A percentile compares a stretch with the other conserved stretches of the same genome.
phyloP scores from a whole-genome alignment of 2,113 vertebrate species.

The Actinemys pallida region DNA sequence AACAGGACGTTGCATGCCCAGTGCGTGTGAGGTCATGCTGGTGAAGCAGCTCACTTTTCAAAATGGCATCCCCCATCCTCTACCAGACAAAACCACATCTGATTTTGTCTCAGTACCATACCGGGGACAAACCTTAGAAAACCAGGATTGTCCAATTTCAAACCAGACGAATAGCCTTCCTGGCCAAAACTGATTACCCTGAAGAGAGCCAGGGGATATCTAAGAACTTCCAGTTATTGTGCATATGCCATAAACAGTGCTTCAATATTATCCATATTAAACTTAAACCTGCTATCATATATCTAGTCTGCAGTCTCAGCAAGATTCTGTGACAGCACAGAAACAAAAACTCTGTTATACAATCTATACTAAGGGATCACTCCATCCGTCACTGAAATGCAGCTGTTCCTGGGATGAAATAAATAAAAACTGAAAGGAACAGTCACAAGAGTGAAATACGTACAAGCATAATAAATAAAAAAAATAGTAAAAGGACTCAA shows the following conservation, averaged over 20 bases:
- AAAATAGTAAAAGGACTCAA: neutral
- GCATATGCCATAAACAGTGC: neutral
- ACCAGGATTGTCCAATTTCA: no score
- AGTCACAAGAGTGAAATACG: neutral
- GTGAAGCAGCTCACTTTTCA: no score
- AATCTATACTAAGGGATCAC: neutral
- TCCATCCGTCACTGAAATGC: no score
- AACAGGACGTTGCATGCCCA: no score
- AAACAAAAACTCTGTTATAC: neutral
- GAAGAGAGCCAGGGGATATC: no score
- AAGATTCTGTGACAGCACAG: neutral
- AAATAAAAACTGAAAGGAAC: neutral
- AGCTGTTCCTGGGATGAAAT: neutral
- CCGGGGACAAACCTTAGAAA: no score
- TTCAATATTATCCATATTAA: neutral
- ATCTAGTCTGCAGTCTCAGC: neutral
- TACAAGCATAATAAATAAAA: neutral
- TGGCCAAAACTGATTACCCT: no score
- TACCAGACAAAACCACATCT: no score
- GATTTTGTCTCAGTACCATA: no score
- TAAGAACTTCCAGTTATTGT: no score
- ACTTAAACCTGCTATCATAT: neutral
- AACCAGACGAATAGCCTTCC: no score
- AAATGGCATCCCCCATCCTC: neutral
- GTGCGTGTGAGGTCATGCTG: no score